Conservation (phyloP, 1,140 invertebrate genomes). For the Leptopilina clavipes region DNA sequence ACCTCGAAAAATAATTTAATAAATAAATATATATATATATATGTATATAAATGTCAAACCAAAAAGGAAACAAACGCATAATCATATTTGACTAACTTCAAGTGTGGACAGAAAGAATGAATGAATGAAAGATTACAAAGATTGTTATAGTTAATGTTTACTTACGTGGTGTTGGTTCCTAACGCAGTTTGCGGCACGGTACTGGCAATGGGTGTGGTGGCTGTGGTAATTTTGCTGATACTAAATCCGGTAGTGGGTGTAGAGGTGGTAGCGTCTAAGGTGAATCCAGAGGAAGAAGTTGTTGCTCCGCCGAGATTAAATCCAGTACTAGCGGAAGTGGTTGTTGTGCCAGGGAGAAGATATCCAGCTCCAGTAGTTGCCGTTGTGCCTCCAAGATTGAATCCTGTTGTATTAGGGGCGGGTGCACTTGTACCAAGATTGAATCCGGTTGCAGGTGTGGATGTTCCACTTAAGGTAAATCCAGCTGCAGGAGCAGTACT, state of each 20-base stretch:
- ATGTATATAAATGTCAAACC: no score
- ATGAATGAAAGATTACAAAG: no score
- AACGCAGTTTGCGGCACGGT: conserved; percentile 70
- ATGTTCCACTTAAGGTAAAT: conserved; percentile 57
- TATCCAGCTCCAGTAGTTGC: conserved; percentile 54
- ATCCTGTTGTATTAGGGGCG: conserved; percentile 46
- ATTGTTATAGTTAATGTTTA: no score
- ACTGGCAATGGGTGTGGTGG: conserved; percentile 68
- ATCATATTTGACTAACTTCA: no score
- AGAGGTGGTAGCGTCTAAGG: conserved; percentile 52
- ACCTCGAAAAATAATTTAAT: no score
- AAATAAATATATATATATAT: no score
- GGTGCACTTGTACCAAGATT: conserved; percentile 30
- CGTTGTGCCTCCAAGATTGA: conserved; percentile 46
- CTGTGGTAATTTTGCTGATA: conserved; percentile 60
- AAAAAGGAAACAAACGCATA: no score
- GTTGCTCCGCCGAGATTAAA: conserved; percentile 53
- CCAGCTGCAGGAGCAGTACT: conserved; percentile 49
- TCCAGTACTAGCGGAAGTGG: conserved; percentile 50
- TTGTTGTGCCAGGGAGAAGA: conserved; percentile 51
- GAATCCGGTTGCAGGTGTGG: conserved; percentile 41
- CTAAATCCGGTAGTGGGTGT: conserved; percentile 53
- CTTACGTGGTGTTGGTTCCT: conserved; percentile 73
- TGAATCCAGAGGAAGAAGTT: conserved; percentile 55
- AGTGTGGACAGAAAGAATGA: no score